Base-by-base conservation (phyloP, 2,888 invertebrate species). In the Thecophora atra region DNA sequence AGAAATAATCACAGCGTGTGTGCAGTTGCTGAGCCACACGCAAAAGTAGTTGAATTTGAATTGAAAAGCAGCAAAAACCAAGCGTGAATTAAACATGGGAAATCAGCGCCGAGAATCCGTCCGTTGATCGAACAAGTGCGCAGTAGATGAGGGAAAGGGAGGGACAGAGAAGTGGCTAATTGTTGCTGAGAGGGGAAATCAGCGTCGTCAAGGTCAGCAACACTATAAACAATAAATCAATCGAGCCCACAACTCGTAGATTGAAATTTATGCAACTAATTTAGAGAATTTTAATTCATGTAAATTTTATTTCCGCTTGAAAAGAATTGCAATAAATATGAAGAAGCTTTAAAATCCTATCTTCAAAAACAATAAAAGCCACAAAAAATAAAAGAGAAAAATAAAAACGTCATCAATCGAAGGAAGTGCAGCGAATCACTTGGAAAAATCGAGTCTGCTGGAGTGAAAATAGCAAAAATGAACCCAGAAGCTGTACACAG, bases 141-240 rank as follows among this genome's bases (percentile, higher is more conserved):
- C 47, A 15, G 47, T 17, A 11, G 47, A 5, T 8, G 47, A 15
- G 47, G 15, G 11, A 6, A 11, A 37, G 37, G 11, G 37, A 37
- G 37, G 11, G 37, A 6, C 37, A 37, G 47, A 15, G 47, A 47
- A 17, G 17, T n/a, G 47, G n/a, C 5, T 5, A 47, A 11, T 1
- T 47, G 17, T 4, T 54, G 24, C 21, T 19, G 7, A 13, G 24
- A 54, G 54, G 4, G 58, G 58, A 58, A 58, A 28, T 26, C 58
- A 28, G 26, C 26, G 47, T 47, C 58, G 28, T 58, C 58, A 58
- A 58, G 58, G 58, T 58, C 58, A 28, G 7, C 58, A 28, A 24
- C 58, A 28, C 11, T 58, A 28, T 7, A 13, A 17, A 58, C 26
- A 58, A 28, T 58, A 58, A 58, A 58, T 58, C 28, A 47, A 11